Evolutionary conservation across 1,140 invertebrate species (phyloP), one percentile per base, ranked within the genome.

Genomic region (Apis mellifera): DNA sequence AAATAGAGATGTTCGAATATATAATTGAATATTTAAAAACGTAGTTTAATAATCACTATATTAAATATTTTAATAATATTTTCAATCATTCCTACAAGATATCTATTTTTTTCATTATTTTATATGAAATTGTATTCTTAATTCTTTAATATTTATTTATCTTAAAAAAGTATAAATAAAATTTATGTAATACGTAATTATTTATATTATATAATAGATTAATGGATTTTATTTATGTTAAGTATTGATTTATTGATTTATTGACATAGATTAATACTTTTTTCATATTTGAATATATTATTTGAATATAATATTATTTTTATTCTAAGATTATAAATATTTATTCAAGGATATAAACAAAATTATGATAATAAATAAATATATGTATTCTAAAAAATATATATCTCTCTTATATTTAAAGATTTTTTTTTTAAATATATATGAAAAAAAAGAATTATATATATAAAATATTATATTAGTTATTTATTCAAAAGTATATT

Each of bases 1-100:
- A 52, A 78, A 84, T n/a, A 86, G 52, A 23, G 78, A 64, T 42
- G 60, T 84, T 62, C 26, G 59, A 50, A 86, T 7, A 50, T 81
- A 66, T 54, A 84, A 55, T 68, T 84, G 55, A 54, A 5, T n/a
- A 2, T 68, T 7, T 3, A 23, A 17, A 7, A 76, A 42, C 9
- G 12, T 32, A 82, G 55, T 69, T 84, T 57, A 15, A 84, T 19
- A 26, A 71, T 7, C 5, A 70, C n/a, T 70, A 13, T 19, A 9
- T 71, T 11, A 19, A 80, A 26, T 9, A 26, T 9, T 50, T 26
- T 11, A 21, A 85, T 75, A 74, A 85, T 26, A 59, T 59, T 77
- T 9, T 54, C 48, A 52, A 86, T 83, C 50, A 72, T 69, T 79
- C 73, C 77, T 19, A 57, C 82, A 80, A 80, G 50, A n/a, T 54